A percentile compares a stretch with the other conserved stretches of the same genome.
These are phyloP conservation scores for Nasonovia ribisnigri DNA, from an alignment of 2,888 invertebrate genomes.

Conservation along the genomic window DNA sequence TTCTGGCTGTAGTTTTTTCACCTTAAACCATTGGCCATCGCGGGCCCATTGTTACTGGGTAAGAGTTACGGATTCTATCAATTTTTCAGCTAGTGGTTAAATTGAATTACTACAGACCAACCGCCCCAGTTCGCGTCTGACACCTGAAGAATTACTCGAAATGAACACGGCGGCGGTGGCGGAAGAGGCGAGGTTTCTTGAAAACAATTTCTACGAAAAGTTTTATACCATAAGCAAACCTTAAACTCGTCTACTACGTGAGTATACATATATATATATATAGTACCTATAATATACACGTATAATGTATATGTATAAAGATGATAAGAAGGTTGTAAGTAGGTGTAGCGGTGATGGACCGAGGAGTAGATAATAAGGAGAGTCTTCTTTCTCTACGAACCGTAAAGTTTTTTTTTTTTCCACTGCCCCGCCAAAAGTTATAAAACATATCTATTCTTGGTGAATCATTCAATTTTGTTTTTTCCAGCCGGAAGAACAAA, in stretches of 20 bases:
- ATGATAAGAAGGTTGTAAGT: not conserved
- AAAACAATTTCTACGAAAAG: slow-evolving; percentile 57
- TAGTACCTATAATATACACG: no score
- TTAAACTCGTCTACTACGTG: slow-evolving; percentile 7
- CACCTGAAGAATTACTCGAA: slow-evolving; percentile 53
- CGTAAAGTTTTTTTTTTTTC: slow-evolving; percentile 43
- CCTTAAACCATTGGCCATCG: not conserved
- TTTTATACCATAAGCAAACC: slow-evolving; percentile 31
- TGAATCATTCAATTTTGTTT: slow-evolving; percentile 42
- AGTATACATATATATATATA: slow-evolving; percentile 22
- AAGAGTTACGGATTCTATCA: slow-evolving; percentile 43
- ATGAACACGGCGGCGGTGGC: not conserved
- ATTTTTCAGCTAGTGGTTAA: slow-evolving; percentile 32
- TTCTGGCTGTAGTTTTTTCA: not conserved
- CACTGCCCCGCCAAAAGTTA: not conserved
- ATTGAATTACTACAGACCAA: slow-evolving; percentile 46
- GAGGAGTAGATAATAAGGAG: not conserved
- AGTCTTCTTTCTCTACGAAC: slow-evolving; percentile 5
- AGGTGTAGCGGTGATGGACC: not conserved
- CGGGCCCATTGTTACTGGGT: not conserved
- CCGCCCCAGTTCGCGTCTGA: not conserved
- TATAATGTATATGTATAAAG: not conserved
- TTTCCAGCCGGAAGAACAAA: not conserved
- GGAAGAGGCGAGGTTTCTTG: not conserved
- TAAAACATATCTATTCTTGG: not conserved